Conservation (phyloP, 2,113 vertebrate genomes). For the Notiomystis cincta region DNA sequence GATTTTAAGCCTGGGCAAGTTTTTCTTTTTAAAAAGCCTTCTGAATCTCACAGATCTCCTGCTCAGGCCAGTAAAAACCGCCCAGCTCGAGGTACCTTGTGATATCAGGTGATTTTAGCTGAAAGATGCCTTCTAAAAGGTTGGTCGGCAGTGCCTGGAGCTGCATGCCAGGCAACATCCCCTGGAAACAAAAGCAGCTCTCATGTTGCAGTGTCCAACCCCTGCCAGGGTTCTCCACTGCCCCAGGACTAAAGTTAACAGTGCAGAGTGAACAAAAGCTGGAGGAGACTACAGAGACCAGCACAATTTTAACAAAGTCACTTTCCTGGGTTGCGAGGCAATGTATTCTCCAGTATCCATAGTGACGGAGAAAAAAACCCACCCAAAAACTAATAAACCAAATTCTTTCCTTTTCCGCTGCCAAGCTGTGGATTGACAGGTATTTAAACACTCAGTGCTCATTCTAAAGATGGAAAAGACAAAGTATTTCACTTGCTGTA, state of each 20-base stretch:
- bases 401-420: constrained; percentile 57
- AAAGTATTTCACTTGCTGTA: constrained; percentile 54
- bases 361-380: neutral
- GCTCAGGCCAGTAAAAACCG: neutral
- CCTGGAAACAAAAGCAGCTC: neutral
- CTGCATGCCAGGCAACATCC: neutral
- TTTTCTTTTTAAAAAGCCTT: neutral
- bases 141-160: neutral
- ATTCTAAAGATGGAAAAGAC: constrained; percentile 62
- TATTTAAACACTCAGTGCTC: constrained; percentile 43
- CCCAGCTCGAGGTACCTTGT: neutral
- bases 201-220: neutral
- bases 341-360: constrained; percentile 50
- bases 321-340: neutral
- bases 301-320: neutral
- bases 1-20: neutral
- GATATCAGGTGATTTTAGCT: neutral
- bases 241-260: neutral
- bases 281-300: neutral
- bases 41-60: neutral
- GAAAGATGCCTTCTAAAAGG: neutral
- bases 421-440: constrained; percentile 51
- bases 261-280: neutral
- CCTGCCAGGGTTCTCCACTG: fast-evolving
- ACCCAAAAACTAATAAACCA: constrained; percentile 29